phyloP scores from a whole-genome alignment of 2,113 vertebrate species.

The Hippocampus abdominalis region DNA sequence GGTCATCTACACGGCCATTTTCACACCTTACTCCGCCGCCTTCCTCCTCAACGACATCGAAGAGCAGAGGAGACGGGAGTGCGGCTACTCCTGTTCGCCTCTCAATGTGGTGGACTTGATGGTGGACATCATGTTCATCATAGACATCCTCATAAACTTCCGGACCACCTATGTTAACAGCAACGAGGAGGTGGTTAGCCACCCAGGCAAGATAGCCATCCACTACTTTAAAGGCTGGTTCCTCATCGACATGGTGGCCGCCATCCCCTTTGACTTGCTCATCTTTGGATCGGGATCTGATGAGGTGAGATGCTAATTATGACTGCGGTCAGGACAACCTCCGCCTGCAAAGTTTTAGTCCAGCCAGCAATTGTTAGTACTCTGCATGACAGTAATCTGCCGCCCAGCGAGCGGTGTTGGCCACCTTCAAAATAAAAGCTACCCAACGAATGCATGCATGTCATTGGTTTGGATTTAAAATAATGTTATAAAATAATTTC shows the following conservation, averaged over 20 bases:
- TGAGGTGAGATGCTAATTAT: constrained; percentile 79
- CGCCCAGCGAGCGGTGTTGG: too few relatives aligned
- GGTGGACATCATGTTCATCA: constrained; percentile 99
- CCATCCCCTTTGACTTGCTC: constrained; percentile 98
- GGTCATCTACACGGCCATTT: constrained; percentile 97
- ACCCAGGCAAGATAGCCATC: constrained; percentile 94
- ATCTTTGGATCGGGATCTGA: constrained; percentile 98
- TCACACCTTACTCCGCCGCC: constrained; percentile 96
- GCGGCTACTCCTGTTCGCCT: constrained; percentile 96
- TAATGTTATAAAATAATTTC: too few relatives aligned
- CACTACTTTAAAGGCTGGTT: constrained; percentile 99
- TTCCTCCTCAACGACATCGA: constrained; percentile 96
- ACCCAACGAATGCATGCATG: too few relatives aligned
- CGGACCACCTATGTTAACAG: constrained; percentile 95
- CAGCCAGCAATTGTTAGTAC: too few relatives aligned
- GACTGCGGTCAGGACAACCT: neutral
- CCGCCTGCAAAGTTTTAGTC: neutral
- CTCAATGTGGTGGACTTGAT: constrained; percentile 97
- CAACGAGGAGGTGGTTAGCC: constrained; percentile 99
- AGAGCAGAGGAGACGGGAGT: constrained; percentile 87
- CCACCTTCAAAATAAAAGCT: too few relatives aligned
- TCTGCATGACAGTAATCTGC: too few relatives aligned
- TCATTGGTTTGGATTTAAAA: too few relatives aligned
- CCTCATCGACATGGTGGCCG: constrained; percentile 99
- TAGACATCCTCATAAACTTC: constrained; percentile 99